phyloP scores from a whole-genome alignment of 1,140 invertebrate species.

The Trachymyrmex cornetzi region DNA sequence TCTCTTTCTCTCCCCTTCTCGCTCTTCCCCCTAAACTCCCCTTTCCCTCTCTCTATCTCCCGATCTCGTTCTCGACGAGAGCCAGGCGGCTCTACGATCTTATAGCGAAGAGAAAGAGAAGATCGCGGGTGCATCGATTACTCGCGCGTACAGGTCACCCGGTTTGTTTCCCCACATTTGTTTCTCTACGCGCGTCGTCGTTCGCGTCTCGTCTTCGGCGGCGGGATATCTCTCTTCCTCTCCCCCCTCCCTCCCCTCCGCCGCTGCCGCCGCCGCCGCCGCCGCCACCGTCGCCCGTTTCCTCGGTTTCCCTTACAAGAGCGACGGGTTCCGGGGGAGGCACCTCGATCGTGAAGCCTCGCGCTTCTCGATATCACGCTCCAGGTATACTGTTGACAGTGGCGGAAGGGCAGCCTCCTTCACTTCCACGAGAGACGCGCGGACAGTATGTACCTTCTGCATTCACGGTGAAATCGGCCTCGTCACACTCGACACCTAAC shows the following conservation, averaged over 20 bases:
- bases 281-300: not conserved
- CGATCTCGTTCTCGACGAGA: constrained; percentile 28
- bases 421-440: not conserved
- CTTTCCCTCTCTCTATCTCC: not conserved
- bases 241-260: too few species aligned
- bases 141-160: constrained; percentile 70
- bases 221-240: not conserved
- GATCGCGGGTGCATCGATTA: constrained; percentile 73
- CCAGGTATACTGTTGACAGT: not conserved
- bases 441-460: not conserved
- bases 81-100: constrained; percentile 26
- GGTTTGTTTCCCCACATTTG: constrained; percentile 70
- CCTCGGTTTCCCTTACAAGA: constrained; percentile 34
- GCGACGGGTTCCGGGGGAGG: constrained; percentile 12
- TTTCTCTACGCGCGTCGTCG: constrained; percentile 34
- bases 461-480: constrained; percentile 15
- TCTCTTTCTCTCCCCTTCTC: constrained; percentile 4
- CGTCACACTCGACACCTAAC: not conserved
- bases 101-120: constrained; percentile 59
- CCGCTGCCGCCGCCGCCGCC: too few species aligned
- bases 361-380: constrained; percentile 6
- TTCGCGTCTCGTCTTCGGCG: not conserved
- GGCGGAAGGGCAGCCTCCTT: not conserved
- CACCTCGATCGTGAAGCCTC: not conserved
- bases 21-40: not conserved